A percentile compares a stretch with the other conserved stretches of the same genome.
These are phyloP conservation scores for Epizoanthus stellaris DNA, from an alignment of 92 coral and sea anemone genomes.

Conservation along the genomic window DNA sequence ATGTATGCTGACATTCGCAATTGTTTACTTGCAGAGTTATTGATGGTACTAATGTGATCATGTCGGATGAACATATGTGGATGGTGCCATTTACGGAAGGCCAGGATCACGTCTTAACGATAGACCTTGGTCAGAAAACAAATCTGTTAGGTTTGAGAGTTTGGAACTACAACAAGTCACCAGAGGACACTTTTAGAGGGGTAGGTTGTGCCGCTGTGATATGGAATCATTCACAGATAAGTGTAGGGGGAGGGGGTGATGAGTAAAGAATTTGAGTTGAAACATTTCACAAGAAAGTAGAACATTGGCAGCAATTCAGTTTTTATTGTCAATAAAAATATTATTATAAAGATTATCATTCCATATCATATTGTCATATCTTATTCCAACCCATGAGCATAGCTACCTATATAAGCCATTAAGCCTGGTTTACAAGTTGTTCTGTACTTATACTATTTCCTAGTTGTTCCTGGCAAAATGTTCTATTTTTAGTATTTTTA, in stretches of 20 bases:
- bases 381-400: too few relatives aligned
- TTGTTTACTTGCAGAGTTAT: slow-evolving; percentile 62
- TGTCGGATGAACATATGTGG: slow-evolving; percentile 99
- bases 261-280: not conserved
- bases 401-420: too few relatives aligned
- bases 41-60: slow-evolving; percentile 87
- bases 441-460: too few relatives aligned
- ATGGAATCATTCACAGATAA: not conserved
- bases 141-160: slow-evolving; percentile 83
- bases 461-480: too few relatives aligned
- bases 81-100: slow-evolving; percentile 89
- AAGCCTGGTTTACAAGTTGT: too few relatives aligned
- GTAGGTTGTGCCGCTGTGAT: slow-evolving; percentile 42
- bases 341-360: too few relatives aligned
- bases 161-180: slow-evolving; percentile 98
- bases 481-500: too few relatives aligned
- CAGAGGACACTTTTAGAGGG: slow-evolving; percentile 95
- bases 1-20: not conserved
- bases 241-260: not conserved
- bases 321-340: too few relatives aligned
- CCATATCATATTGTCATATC: too few relatives aligned
- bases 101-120: slow-evolving; percentile 80
- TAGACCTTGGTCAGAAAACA: slow-evolving; percentile 73
- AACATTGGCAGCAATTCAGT: too few relatives aligned
- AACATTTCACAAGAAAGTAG: not conserved